A percentile compares a stretch with the other conserved stretches of the same genome.
Evolutionary conservation across 2,797 vertebrate species (phyloP).

Genomic region (Urosaurus nigricauda): DNA sequence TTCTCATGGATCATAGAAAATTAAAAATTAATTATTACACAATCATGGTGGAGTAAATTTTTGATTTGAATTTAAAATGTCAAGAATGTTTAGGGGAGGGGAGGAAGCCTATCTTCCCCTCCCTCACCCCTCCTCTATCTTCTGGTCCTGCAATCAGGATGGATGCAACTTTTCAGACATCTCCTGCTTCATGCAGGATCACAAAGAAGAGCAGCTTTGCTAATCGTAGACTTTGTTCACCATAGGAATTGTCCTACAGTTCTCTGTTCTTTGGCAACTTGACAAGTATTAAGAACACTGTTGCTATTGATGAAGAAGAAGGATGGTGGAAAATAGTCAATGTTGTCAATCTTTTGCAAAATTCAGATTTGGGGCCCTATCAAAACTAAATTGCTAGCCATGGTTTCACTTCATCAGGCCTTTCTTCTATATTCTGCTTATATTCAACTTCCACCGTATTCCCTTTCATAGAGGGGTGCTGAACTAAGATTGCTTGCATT

Average conservation of each 20-base stretch:
- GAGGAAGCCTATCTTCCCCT: not conserved
- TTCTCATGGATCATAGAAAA: not conserved
- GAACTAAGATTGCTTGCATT: constrained; percentile 46
- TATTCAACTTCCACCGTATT: constrained; percentile 16
- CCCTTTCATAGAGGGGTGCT: constrained; percentile 44
- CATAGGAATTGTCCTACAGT: not conserved
- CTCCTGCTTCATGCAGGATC: not conserved
- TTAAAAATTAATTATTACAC: constrained; percentile 18
- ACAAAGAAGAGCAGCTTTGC: not conserved
- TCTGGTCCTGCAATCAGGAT: not conserved
- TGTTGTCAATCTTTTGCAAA: no score
- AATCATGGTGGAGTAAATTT: not conserved
- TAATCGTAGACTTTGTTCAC: not conserved
- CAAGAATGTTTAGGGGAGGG: not conserved
- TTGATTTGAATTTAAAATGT: not conserved
- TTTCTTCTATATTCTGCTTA: constrained; percentile 50
- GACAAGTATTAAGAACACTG: not conserved
- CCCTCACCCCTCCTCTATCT: not conserved
- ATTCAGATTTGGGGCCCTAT: not conserved
- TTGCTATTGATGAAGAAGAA: not conserved
- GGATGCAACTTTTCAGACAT: not conserved
- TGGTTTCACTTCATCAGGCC: not conserved
- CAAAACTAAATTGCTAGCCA: no score
- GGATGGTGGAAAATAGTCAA: not conserved
- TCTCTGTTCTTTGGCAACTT: not conserved